phyloP scores from a whole-genome alignment of 2,797 vertebrate species.

The Chloroceryle inda region DNA sequence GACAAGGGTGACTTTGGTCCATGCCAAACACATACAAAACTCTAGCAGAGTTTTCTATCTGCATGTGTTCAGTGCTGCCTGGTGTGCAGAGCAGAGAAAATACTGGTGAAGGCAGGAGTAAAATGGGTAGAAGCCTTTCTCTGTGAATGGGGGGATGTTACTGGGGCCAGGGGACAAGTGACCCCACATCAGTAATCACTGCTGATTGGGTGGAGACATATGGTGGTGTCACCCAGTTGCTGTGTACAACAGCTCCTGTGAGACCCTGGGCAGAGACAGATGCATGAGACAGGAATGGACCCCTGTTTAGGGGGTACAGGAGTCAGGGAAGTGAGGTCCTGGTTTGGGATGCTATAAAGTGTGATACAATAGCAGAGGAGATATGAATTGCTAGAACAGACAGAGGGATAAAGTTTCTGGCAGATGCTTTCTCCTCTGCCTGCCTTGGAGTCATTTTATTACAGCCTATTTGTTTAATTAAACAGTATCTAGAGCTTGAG shows the following conservation, averaged over 20 bases:
- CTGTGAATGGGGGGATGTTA: fast-evolving
- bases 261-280: not conserved
- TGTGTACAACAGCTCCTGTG: not conserved
- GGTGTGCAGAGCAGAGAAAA: not conserved
- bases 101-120: not conserved
- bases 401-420: not conserved
- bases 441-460: conserved; percentile 28
- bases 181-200: fast-evolving
- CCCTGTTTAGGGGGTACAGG: not conserved
- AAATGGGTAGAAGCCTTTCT: not conserved
- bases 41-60: not conserved
- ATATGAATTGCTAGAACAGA: not conserved
- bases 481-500: not conserved
- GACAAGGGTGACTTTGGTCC: not conserved
- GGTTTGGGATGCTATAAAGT: not conserved
- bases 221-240: fast-evolving
- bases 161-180: not conserved
- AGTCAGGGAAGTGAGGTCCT: not conserved
- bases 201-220: not conserved
- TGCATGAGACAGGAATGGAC: not conserved
- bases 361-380: not conserved
- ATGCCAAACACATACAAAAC: not conserved
- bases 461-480: conserved; percentile 41
- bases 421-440: not conserved
- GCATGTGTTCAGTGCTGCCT: not conserved